Base-by-base conservation (phyloP, 1,140 invertebrate genomes). In the Pteromalus puparum region DNA sequence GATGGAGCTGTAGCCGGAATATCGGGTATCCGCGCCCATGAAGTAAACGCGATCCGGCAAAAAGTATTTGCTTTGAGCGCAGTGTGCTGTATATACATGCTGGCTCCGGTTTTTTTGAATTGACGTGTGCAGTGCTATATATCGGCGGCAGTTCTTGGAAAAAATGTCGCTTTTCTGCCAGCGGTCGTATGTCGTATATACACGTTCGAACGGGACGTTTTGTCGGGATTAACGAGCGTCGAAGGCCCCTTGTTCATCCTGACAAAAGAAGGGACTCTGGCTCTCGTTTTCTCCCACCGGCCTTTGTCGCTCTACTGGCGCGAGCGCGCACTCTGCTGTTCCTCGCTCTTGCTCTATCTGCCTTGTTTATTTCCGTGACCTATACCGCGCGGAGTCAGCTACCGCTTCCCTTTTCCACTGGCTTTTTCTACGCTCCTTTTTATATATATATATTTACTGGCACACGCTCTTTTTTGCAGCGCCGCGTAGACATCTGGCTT, bases 201-300 rank as follows among this genome's bases (percentile, higher is more conserved):
- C n/a, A 21, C 21, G 48, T 15, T 53, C 21, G 26, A 7, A 30
- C 24, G 18, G 38, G 65, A 46, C 7, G 10, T 83, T 84, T 80
- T 80, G 46, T 80, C 38, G 76, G 75, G 73, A 79, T 84, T 84
- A 84, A 84, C 75, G 77, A 84, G 68, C 65, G 34, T 80, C 76
- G 67, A 84, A 79, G 76, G 70, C 15, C 83, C 42, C 83, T 84
- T 84, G 76, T 84, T 84, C 76, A 73, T 85, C 18, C 30, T 73
- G 18, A 82, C 80, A 82, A 82, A 78, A 78, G 84, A 46, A 73
- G 34, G 65, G 30, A 42, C 38, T 81, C 38, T 48, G 9, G 48
- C 34, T 79, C 30, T 46, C 34, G 21, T 28, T 73, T 67, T 85
- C 67, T 3, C 53, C 78, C n/a, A n/a, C n/a, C 21, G 72, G 70